These are phyloP conservation scores for Butorides virescens DNA, from an alignment of 2,113 vertebrate species.

Conservation along the genomic window DNA sequence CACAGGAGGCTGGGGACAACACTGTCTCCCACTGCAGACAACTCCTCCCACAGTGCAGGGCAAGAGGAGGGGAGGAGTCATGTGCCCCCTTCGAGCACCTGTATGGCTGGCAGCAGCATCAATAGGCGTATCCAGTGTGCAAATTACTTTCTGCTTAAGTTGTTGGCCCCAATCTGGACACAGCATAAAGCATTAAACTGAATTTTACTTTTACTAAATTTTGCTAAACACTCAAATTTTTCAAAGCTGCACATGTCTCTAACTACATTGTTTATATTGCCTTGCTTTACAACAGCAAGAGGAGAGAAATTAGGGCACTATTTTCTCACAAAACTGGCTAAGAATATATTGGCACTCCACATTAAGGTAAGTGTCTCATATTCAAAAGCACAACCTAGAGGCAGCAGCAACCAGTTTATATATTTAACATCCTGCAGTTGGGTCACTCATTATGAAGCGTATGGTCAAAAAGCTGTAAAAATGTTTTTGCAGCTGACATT, in stretches of 20 bases:
- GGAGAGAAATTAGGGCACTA: neutral
- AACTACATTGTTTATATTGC: neutral
- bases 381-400: neutral
- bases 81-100: neutral
- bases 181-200: neutral
- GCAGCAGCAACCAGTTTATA: neutral
- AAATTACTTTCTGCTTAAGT: neutral
- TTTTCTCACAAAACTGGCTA: neutral
- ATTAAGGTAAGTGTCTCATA: neutral
- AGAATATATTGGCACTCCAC: neutral
- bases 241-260: neutral
- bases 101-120: neutral
- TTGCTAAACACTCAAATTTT: neutral
- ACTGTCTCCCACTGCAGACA: neutral
- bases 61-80: neutral
- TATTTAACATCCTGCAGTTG: neutral
- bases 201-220: neutral
- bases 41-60: accelerated
- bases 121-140: neutral
- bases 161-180: neutral
- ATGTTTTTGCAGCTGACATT: neutral
- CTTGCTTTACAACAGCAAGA: neutral
- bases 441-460: neutral
- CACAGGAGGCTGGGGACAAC: neutral
- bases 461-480: constrained; percentile 1